phyloP scores from a whole-genome alignment of 1,140 invertebrate genomes.

The Kradibia gibbosae region DNA sequence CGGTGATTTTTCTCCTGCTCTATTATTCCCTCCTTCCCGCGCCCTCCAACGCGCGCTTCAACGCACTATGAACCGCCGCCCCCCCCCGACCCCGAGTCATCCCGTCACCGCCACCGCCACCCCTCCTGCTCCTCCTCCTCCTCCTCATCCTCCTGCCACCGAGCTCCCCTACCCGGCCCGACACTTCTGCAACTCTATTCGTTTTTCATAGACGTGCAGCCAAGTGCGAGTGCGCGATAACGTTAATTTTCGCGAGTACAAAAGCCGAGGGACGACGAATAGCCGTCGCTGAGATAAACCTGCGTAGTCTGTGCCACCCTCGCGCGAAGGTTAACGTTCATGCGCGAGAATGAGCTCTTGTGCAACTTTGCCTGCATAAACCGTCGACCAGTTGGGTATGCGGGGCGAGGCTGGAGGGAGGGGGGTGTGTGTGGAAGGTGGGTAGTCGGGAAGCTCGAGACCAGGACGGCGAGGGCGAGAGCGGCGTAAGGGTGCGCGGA shows the following conservation, averaged over 20 bases:
- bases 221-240: constrained; percentile 43
- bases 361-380: background rate
- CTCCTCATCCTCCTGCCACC: background rate
- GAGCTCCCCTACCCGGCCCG: background rate
- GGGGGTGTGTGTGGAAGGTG: too few relatives aligned
- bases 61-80: too few relatives aligned
- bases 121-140: background rate
- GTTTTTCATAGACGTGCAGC: constrained; percentile 1
- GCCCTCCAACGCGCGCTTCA: too few relatives aligned
- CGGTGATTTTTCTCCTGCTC: background rate
- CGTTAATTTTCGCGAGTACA: constrained; percentile 40
- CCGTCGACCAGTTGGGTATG: too few relatives aligned
- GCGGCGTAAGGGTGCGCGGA: too few relatives aligned
- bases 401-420: too few relatives aligned
- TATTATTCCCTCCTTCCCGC: background rate
- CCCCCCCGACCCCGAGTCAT: too few relatives aligned
- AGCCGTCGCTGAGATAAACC: constrained; percentile 25
- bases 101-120: too few relatives aligned
- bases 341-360: background rate
- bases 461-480: background rate
- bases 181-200: too few relatives aligned
- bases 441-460: background rate
- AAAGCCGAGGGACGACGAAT: constrained; percentile 19
- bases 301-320: background rate
- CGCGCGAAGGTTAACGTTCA: constrained; percentile 11